Evolutionary conservation across 1,140 invertebrate species (phyloP).

Genomic region (Oppia nitens): DNA sequence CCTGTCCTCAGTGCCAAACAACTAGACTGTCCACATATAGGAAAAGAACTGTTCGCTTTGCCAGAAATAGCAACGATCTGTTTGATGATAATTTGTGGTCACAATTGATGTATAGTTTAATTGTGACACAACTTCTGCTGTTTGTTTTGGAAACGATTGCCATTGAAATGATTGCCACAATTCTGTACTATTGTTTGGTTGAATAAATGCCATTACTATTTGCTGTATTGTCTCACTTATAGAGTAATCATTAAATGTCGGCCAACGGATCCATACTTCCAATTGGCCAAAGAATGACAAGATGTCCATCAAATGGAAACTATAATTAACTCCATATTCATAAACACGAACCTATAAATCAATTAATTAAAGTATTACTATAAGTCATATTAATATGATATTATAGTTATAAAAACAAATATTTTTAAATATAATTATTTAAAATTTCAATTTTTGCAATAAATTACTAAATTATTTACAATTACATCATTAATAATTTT

Average conservation of each 20-base stretch:
- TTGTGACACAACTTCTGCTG: background rate
- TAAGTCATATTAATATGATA: too few species aligned
- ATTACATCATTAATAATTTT: too few species aligned
- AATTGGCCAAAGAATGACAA: conserved; percentile 19
- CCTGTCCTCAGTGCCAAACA: too few species aligned
- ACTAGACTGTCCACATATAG: background rate
- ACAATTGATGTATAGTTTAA: background rate
- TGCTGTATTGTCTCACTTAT: conserved; percentile 17
- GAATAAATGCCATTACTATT: conserved; percentile 16
- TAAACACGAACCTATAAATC: conserved; percentile 16
- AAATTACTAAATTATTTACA: too few species aligned
- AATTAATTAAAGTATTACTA: conserved; percentile 5
- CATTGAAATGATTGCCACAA: background rate
- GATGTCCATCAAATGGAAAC: conserved; percentile 20
- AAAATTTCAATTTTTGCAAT: too few species aligned
- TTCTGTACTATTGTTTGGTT: background rate
- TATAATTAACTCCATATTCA: conserved; percentile 17
- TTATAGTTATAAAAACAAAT: too few species aligned
- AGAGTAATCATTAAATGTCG: conserved; percentile 13
- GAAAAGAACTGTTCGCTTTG: background rate
- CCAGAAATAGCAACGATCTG: background rate
- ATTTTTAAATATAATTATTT: too few species aligned
- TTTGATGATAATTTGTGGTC: background rate
- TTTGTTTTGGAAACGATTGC: background rate
- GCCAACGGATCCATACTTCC: conserved; percentile 11